Base-by-base conservation (phyloP, 2,797 vertebrate species). In the Mallotus villosus region DNA sequence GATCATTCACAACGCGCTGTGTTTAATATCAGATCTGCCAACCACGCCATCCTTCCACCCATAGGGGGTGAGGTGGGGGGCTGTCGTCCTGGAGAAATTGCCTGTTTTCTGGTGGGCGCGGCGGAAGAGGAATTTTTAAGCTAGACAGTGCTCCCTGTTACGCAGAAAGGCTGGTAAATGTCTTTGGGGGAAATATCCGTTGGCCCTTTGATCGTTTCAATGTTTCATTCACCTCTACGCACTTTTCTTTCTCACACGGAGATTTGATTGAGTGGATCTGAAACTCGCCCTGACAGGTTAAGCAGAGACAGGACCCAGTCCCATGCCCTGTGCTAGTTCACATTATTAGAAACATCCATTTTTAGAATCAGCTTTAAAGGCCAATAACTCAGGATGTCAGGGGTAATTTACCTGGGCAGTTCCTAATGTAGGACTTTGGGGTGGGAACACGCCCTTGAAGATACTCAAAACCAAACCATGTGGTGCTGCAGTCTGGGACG, bases 301-400 rank as follows among this genome's bases (percentile, higher is more conserved):
- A 85, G 84, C 76, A 81, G 6, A 65, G 5, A 70, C 49, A 72
- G 74, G 78, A 70, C 74, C 75, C 79, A 81, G 81, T 79, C 67
- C 80, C 62, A 8, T 0, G 73, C 60, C 70, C n/a, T 19, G 73
- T 81, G 82, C 83, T 85, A 73, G 74, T 73, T 85, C 78, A 70
- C 82, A 90, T 91, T 85, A 88, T 57, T 74, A 70, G 34, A 79
- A 81, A 78, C 82, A 91, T 88, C 81, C 80, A 71, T 88, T 81
- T 78, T 69, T 78, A 60, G 74, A 69, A 41, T 81, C 81, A 83
- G 71, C 66, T 78, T 74, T 66, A 72, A 73, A 81, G 65, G 73
- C 71, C 4, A 63, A 83, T 82, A 80, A 84, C 82, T 85, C 78
- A 78, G 66, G 77, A 73, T 77, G 80, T 82, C 84, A 78, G 14